Evolutionary conservation across 2,113 vertebrate species (phyloP), one percentile per base, ranked within the genome.

Genomic region (Greenwoodochromis staneri): DNA sequence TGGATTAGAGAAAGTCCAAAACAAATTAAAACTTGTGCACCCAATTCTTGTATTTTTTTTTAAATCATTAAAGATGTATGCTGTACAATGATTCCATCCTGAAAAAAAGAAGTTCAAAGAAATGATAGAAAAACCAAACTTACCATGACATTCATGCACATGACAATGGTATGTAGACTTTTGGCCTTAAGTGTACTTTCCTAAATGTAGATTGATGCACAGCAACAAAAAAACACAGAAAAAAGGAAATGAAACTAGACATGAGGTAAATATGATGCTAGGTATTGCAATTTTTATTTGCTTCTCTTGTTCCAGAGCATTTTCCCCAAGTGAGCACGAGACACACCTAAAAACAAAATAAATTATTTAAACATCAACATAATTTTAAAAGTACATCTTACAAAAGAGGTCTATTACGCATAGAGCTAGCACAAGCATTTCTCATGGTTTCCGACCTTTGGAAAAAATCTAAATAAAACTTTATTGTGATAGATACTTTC

Each of bases 241-340:
- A 69, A 40, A 49, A 69, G 29, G 80, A 89, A 85, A 13, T 80
- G 17, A 71, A 84, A 73, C 1, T 49, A 49, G 71, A 49, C 24
- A 49, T 29, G 71, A 49, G 42, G 24, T 78, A 49, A 49, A 31
- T 8, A 7, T 49, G 42, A 49, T 78, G 6, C 27, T 78, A 78
- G 24, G 9, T 78, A 49, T 42, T 73, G 40, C 38, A 73, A 17
- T 27, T 71, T 71, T 27, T 42, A 27, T 78, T 29, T 1, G 9
- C 16, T 78, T 49, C 71, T 49, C 16, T 29, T 78, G 27, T 78
- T 78, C 42, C 42, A 78, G 14, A 76, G 40, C 21, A 47, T 27
- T 76, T 76, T 5, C 9, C 21, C 69, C 14, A 29, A 17, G 9
- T 29, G 24, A 47, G 69, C 69, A 47, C 9, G 14, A 47, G 5